These are phyloP conservation scores for Xerus rutilus DNA, from an alignment of 2,797 vertebrate species.

Conservation along the genomic window DNA sequence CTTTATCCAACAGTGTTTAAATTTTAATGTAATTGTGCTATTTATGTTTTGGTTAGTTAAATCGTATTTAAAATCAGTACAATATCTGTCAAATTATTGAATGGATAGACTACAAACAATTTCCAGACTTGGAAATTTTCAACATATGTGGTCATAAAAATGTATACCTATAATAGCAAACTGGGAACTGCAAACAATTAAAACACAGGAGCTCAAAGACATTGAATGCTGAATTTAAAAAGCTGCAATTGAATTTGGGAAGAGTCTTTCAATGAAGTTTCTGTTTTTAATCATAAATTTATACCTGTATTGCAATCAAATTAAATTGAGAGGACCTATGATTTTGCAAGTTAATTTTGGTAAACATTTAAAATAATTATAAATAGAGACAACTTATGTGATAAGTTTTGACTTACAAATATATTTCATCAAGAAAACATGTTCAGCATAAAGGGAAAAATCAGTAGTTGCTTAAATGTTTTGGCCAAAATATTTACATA, in stretches of 20 bases:
- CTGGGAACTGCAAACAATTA: not conserved
- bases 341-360: constrained; percentile 29
- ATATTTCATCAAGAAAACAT: not conserved
- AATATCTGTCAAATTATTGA: not conserved
- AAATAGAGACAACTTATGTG: not conserved
- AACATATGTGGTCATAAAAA: not conserved
- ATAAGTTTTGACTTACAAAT: constrained; percentile 32
- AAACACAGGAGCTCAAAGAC: not conserved
- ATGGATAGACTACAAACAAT: not conserved
- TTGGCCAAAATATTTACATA: constrained; percentile 19
- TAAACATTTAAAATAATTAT: constrained; percentile 25
- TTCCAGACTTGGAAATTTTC: not conserved
- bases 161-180: not conserved
- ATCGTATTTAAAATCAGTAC: not conserved
- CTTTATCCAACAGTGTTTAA: not conserved
- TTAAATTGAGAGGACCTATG: not conserved
- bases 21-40: not conserved
- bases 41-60: not conserved
- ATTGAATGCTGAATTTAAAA: constrained; percentile 10
- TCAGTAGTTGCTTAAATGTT: not conserved
- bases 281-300: not conserved
- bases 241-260: not conserved
- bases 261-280: not conserved
- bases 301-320: not conserved
- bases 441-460: not conserved